Base-by-base conservation (phyloP, 2,113 vertebrate genomes). In the Tetrao urogallus region DNA sequence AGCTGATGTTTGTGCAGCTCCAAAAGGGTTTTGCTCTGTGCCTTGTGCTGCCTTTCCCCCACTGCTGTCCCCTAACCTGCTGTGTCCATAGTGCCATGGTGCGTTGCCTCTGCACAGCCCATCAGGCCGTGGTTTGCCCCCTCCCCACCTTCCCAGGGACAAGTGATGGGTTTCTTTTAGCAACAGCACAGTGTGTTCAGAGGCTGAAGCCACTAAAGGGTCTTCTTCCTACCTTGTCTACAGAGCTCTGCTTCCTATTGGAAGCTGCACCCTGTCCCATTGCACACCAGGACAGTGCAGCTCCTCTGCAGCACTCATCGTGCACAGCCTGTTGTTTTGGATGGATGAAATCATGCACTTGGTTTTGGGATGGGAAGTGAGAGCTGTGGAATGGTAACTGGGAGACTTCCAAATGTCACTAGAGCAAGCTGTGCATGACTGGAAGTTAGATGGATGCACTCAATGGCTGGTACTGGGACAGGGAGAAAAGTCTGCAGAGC, bases 261-360 rank as follows among this genome's bases (percentile, higher is more conserved):
- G 52, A 5, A 17, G 14, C 34, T 45, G 6, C 63, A 40, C 15
- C 24, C 54, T 18, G 2, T 69, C 18, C 2, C 1, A 25, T 70
- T 12, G 7, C 10, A 36, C 14, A 5, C 13, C 0, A 3, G 60
- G 78, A 17, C 38, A 78, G 27, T 65, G 58, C 0, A 8, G 25
- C 21, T 95, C 16, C 40, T 85, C 66, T 66, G 27, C 48, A 83
- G 79, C 58, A 66, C 8, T 11, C 6, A 13, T 60, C 6, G 1
- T 30, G 30, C 32, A 27, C 52, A 54, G 52, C 52, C 19, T 42
- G 28, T 30, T 56, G 7, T 11, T 34, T 7, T 10, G 13, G 1
- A 38, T 56, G 14, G 48, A 76, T 63, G n/a, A 86, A 92, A 48
- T n/a, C 30, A 18, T 1, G 3, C 56, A 8, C 24, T 87, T 50